A percentile compares a stretch with the other conserved stretches of the same genome.
Evolutionary conservation across 2,888 invertebrate genomes (phyloP).

Genomic region (Stictocephala bisonia): DNA sequence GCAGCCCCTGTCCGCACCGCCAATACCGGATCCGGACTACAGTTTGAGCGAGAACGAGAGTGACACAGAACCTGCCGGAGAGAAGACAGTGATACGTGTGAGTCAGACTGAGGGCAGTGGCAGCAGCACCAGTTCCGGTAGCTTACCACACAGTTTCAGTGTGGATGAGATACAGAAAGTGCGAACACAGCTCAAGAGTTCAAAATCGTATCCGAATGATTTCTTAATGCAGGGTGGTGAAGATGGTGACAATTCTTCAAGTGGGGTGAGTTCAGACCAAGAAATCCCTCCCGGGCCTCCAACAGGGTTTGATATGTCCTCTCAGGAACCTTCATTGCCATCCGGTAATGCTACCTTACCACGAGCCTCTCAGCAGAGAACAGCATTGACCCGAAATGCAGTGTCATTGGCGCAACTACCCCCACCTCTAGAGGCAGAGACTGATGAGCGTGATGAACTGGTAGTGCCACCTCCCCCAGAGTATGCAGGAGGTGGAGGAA

Average conservation of each 20-base stretch:
- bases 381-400: slow-evolving; percentile 72
- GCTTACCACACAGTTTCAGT: slow-evolving; percentile 86
- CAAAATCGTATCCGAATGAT: slow-evolving; percentile 89
- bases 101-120: slow-evolving; percentile 73
- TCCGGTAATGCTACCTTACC: slow-evolving; percentile 45
- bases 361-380: slow-evolving; percentile 49
- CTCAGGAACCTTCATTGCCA: not conserved
- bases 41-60: slow-evolving; percentile 89
- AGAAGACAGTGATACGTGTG: slow-evolving; percentile 52
- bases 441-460: slow-evolving; percentile 71
- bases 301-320: slow-evolving; percentile 21
- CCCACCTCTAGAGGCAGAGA: slow-evolving; percentile 79
- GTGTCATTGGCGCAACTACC: slow-evolving; percentile 84
- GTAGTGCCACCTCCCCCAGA: slow-evolving; percentile 72
- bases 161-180: slow-evolving; percentile 92
- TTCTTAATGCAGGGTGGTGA: slow-evolving; percentile 70
- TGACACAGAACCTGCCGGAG: slow-evolving; percentile 66
- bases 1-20: slow-evolving; percentile 68
- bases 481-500: slow-evolving; percentile 67
- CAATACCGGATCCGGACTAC: slow-evolving; percentile 94
- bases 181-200: slow-evolving; percentile 84
- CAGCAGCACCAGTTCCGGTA: slow-evolving; percentile 76
- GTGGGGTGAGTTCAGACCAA: slow-evolving; percentile 89
- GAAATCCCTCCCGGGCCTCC: slow-evolving; percentile 72
- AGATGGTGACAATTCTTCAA: slow-evolving; percentile 90